Evolutionary conservation across 2,888 invertebrate species (phyloP), one percentile per base, ranked within the genome.

Genomic region (Drosophila merina): DNA sequence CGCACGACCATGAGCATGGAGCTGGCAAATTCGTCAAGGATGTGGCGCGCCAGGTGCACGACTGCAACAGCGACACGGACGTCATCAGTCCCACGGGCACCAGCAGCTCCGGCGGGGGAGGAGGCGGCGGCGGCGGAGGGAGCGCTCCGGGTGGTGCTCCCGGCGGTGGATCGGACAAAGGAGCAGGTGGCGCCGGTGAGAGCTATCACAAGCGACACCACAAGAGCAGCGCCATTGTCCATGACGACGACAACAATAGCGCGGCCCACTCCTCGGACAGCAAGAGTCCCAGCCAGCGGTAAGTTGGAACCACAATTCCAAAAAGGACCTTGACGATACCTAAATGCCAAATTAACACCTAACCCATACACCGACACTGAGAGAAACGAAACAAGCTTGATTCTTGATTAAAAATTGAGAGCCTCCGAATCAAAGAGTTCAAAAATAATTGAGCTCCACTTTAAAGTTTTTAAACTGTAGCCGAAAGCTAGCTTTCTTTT

Each of bases 241-340:
- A 83, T 14, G 95, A 95, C 84, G 95, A 96, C 72, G 94, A 96
- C 77, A 95, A 96, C 76, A 94, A 94, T 89, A 94, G 94, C 76
- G 94, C 94, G 88, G 94, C 94, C 89, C 94, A 94, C 79, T 94
- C 93, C 79, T 95, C 95, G 89, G 95, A 95, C 78, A 94, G 94
- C 92, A 95, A 95, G 88, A 95, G 95, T 89, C 94, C 95, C 48
- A 94, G 94, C 82, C 94, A 95, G 90, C 94, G 95, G 95, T 95
- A 90, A 90, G 83, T 81, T 69, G 50, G 28, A 28, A 42, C 12
- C 38, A 44, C 56, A 30, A 10, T 4, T 42, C 42, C 49, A 54
- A 20, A 49, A 33, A 9, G 9, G 55, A 48, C 7, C 14, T 7
- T 9, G 8, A 42, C 8, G 40, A 2, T 20, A 42, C 40, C 40